These are phyloP conservation scores for Ceryle rudis DNA, from an alignment of 2,797 vertebrate genomes.

Conservation along the genomic window DNA sequence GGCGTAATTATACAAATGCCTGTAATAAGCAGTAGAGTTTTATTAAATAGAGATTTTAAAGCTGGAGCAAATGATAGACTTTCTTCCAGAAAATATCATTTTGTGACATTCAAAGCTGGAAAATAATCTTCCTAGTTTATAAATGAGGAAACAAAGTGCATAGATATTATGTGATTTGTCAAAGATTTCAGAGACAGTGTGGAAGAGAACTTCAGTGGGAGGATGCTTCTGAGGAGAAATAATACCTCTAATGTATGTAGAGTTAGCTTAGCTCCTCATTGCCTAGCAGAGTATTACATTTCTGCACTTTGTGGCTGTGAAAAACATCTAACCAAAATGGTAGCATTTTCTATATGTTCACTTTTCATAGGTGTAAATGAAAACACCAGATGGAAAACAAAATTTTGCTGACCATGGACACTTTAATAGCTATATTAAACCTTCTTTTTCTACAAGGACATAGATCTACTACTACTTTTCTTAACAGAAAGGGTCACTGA, in stretches of 20 bases:
- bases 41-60: background rate
- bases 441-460: background rate
- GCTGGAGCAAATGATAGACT: background rate
- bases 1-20: background rate
- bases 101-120: background rate
- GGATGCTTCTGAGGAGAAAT: background rate
- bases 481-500: background rate
- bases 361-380: background rate
- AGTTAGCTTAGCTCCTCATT: background rate
- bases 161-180: background rate
- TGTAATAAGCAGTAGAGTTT: background rate
- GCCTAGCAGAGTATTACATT: background rate
- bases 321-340: background rate
- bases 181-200: background rate
- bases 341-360: background rate
- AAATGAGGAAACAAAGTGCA: accelerated
- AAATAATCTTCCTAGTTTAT: background rate
- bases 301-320: background rate
- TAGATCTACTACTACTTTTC: background rate
- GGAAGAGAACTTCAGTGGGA: background rate
- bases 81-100: background rate
- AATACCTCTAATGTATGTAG: background rate
- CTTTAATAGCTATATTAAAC: background rate
- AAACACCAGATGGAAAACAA: background rate
- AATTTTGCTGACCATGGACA: background rate